phyloP scores from a whole-genome alignment of 2,888 invertebrate genomes.

The Tetrapedia diversipes region DNA sequence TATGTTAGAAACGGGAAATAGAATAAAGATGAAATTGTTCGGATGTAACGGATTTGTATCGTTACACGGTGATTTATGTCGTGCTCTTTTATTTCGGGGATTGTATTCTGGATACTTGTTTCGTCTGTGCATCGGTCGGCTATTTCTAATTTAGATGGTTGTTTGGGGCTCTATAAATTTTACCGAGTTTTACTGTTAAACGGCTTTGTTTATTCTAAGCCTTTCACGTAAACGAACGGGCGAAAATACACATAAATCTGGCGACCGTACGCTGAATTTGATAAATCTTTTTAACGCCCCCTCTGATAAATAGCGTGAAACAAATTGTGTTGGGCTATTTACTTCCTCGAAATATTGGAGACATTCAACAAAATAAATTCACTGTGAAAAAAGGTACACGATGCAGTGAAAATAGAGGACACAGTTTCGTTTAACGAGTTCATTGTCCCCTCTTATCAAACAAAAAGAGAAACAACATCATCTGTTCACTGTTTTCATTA shows the following conservation, averaged over 20 bases:
- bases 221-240: background rate
- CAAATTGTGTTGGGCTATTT: background rate
- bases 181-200: background rate
- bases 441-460: no score
- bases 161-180: background rate
- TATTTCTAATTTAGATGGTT: background rate
- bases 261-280: background rate
- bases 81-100: no score
- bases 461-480: background rate
- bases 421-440: background rate
- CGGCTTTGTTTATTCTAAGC: background rate
- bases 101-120: background rate
- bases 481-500: no score
- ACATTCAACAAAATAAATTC: background rate
- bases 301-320: background rate
- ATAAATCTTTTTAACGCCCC: constrained; percentile 12
- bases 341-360: background rate
- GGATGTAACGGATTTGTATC: no score
- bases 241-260: background rate
- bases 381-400: background rate
- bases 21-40: no score
- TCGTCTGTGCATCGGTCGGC: background rate
- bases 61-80: no score
- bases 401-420: background rate
- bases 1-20: no score